These are phyloP conservation scores for Frankliniella intonsa DNA, from an alignment of 2,888 invertebrate species.

Conservation along the genomic window DNA sequence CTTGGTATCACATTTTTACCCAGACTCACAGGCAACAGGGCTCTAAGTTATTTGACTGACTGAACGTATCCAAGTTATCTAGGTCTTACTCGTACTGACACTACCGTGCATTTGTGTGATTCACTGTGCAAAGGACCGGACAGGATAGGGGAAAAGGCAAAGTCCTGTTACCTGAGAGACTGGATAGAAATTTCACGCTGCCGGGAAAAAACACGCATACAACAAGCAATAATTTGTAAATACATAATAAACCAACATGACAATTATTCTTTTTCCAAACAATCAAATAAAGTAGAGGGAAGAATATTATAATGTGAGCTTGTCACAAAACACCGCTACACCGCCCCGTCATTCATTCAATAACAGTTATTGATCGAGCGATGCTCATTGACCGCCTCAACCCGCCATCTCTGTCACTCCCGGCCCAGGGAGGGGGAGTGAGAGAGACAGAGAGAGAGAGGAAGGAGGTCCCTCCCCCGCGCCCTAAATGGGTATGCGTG, in stretches of 20 bases:
- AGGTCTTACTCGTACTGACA: neutral
- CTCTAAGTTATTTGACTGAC: neutral
- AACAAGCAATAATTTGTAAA: neutral
- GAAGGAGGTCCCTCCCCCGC: too few relatives aligned
- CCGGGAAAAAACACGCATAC: neutral
- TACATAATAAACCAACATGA: too few relatives aligned
- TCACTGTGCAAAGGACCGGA: neutral
- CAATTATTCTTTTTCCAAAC: too few relatives aligned
- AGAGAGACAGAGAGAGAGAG: neutral
- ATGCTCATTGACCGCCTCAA: neutral
- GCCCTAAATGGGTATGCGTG: neutral
- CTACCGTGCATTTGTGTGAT: neutral
- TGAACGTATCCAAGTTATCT: neutral
- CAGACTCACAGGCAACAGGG: constrained; percentile 25
- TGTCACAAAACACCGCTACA: neutral
- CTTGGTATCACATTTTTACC: constrained; percentile 1
- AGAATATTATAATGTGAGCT: neutral
- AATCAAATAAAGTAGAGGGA: neutral
- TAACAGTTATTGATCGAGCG: neutral
- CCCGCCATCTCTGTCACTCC: too few relatives aligned
- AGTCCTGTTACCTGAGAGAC: constrained; percentile 26
- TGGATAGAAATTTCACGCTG: constrained; percentile 11
- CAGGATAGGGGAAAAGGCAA: neutral
- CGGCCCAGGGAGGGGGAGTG: neutral
- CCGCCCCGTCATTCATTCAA: neutral